A percentile compares a stretch with the other conserved stretches of the same genome.
Conservation (phyloP, 2,797 vertebrate genomes). For the Rhyacichthys aspro region DNA sequence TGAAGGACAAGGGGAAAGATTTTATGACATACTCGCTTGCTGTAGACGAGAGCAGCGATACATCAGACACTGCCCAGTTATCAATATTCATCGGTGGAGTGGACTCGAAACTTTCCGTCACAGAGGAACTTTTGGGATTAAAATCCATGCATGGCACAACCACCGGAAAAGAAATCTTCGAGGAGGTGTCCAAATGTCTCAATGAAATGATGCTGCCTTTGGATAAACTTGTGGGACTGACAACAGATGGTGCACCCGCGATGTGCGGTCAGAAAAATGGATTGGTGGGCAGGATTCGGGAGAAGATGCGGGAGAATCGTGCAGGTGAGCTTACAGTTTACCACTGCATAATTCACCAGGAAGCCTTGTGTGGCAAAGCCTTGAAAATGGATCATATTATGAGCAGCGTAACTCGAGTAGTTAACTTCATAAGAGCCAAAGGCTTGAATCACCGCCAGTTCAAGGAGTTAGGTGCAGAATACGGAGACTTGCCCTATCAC, state of each 20-base stretch:
- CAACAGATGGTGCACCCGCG: neutral
- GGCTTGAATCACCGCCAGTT: too few species aligned
- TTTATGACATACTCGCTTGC: neutral
- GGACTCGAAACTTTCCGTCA: neutral
- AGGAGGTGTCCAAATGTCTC: neutral
- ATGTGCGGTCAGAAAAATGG: neutral
- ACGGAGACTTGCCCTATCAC: too few species aligned
- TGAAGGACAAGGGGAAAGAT: neutral
- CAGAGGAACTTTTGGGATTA: neutral
- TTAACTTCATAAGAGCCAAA: slow-evolving; percentile 14
- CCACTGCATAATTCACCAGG: slow-evolving; percentile 9
- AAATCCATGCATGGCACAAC: neutral
- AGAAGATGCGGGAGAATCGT: neutral
- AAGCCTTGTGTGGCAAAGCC: neutral
- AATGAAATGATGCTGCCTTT: neutral
- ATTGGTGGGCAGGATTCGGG: neutral
- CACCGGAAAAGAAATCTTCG: neutral
- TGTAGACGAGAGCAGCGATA: neutral
- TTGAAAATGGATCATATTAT: neutral
- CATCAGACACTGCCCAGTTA: neutral
- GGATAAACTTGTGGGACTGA: slow-evolving; percentile 4
- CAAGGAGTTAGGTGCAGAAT: too few species aligned
- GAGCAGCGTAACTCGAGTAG: neutral
- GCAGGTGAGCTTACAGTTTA: slow-evolving; percentile 7
- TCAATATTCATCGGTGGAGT: neutral